Base-by-base conservation (phyloP, 2,113 vertebrate species). In the Mirza zaza region DNA sequence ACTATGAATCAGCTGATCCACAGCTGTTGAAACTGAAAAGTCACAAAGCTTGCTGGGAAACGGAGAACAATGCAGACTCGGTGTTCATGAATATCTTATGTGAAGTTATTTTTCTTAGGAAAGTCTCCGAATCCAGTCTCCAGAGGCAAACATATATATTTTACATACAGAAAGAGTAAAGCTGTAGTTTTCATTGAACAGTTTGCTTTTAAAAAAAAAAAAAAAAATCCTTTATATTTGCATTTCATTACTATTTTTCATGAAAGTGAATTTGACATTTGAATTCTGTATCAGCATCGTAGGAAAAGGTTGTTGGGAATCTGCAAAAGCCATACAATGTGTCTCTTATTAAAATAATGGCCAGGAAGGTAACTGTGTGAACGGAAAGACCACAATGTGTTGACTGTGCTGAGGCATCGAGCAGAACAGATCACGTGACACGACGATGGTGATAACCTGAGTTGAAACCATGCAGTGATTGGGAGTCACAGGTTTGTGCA, bases 161-260 rank as follows among this genome's bases (percentile, higher is more conserved):
- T 57, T 95, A 82, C 7, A 70, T 34, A 67, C 23, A 82, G 14
- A 79, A 89, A 45, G 13, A 76, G 39, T 57, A 57, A 93, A 92
- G 73, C 42, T 45, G 11, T 42, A 55, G 57, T 71, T 75, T 88
- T 79, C 89, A 65, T 18, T 36, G 34, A 87, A 59, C 42, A 82
- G n/a, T 79, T 34, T 63, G 32, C 20, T 96, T 75, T 15, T 39
- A 48, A 48, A 48, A n/a, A n/a, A n/a, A n/a, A 1, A 11, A 14
- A 57, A 59, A 65, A 20, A 57, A 59, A 61, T 75, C 14, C 11
- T 92, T 90, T 57, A 55, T 63, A 61, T 94, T 79, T 97, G 48
- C 23, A 67, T 93, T 95, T 79, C 32, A 76, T 75, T 83, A 61
- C 87, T 96, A 61, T 76, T 77, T 94, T 76, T 76, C n/a, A 34